phyloP scores from a whole-genome alignment of 2,888 invertebrate genomes.

The Pharmacophagus antenor region DNA sequence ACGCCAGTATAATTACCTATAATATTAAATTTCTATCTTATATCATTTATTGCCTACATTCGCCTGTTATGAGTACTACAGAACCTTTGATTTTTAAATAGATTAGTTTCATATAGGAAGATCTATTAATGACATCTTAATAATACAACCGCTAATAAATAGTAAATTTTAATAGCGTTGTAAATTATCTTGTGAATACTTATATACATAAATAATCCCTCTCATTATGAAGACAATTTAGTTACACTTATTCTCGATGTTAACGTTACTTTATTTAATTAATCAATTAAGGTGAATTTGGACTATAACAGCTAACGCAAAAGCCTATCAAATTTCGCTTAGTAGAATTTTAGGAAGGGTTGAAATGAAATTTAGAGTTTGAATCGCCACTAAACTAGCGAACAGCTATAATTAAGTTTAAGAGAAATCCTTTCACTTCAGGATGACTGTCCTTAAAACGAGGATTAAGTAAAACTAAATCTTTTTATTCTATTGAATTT shows the following conservation, averaged over 20 bases:
- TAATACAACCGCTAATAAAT: too few relatives aligned
- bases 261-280: too few relatives aligned
- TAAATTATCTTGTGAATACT: too few relatives aligned
- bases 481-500: slow-evolving; percentile 36
- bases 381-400: slow-evolving; percentile 29
- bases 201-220: too few relatives aligned
- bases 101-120: too few relatives aligned
- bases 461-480: slow-evolving; percentile 24
- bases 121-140: too few relatives aligned
- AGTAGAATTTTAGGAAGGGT: slow-evolving; percentile 15
- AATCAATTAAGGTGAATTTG: slow-evolving; percentile 1
- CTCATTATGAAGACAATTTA: neutral
- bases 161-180: too few relatives aligned
- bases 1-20: too few relatives aligned
- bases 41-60: too few relatives aligned
- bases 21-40: too few relatives aligned
- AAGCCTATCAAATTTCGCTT: slow-evolving; percentile 18
- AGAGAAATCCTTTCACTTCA: slow-evolving; percentile 31
- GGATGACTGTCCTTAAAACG: slow-evolving; percentile 27
- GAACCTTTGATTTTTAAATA: too few relatives aligned
- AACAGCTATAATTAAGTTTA: slow-evolving; percentile 35
- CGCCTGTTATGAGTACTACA: too few relatives aligned
- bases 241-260: neutral
- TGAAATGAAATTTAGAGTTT: slow-evolving; percentile 33
- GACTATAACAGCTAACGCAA: slow-evolving; percentile 6